Percentiles rank a stretch among this genome's conserved stretches.
Evolutionary conservation across 2,113 vertebrate species (phyloP).

Genomic region (Hyla sarda): DNA sequence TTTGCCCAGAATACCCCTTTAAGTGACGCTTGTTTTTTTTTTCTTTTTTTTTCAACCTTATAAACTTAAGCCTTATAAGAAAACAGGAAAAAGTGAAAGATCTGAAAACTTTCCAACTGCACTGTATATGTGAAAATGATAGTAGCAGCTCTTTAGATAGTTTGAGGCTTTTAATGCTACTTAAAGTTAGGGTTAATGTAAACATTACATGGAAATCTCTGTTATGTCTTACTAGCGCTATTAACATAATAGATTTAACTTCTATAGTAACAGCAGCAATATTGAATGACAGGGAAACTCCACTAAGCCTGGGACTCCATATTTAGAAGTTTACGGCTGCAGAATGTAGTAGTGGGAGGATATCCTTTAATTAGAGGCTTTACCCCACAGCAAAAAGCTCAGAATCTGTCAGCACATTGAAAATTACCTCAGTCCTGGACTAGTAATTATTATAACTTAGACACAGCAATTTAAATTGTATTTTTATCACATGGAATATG

Average conservation of each 20-base stretch:
- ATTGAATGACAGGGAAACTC: background rate
- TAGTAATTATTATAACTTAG: background rate
- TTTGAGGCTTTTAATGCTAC: no score
- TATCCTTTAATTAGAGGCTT: background rate
- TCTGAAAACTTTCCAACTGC: no score
- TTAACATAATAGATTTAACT: background rate
- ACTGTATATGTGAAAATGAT: no score
- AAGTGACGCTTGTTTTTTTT: no score
- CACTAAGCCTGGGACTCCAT: background rate
- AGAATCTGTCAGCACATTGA: background rate
- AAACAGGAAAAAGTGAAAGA: no score
- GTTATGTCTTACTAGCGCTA: background rate
- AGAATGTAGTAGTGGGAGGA: constrained; percentile 7
- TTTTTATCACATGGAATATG: background rate
- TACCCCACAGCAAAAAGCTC: background rate
- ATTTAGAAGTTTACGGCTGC: background rate
- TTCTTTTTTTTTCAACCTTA: no score
- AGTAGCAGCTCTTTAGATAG: no score
- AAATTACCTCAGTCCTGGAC: background rate
- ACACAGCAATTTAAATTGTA: background rate
- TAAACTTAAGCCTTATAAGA: no score
- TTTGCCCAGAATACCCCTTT: no score
- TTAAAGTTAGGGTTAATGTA: background rate
- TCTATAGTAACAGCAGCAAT: background rate
- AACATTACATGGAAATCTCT: background rate